Evolutionary conservation across 1,140 invertebrate species (phyloP), one percentile per base, ranked within the genome.

Genomic region (Danaus plexippus): DNA sequence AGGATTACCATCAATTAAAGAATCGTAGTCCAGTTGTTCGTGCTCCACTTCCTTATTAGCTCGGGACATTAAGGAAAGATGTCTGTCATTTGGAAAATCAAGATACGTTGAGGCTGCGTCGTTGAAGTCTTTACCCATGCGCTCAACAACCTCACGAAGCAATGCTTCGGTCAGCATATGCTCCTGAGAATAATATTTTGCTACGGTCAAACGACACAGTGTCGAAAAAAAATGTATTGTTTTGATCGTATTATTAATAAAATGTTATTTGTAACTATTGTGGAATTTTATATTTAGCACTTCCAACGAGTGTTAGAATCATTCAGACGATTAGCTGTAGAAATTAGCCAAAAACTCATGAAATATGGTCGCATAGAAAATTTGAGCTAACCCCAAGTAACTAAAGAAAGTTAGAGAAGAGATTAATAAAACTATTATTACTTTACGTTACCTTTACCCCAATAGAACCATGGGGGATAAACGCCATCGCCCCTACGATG

Each of bases 111-210:
- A 90, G 2, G 88, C 88, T 8, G 86, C 80, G n/a, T 90, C 90
- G 52, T 88, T 90, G 44, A 94, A 86, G 22, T 93, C 92, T 57
- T 90, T 92, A 52, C 90, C 90, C 90, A 92, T 92, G 57, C 90
- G 89, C 67, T 92, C 91, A 9, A 94, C 89, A 12, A 93, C 77
- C 63, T 93, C 91, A 52, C 90, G 90, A 42, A 94, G 77, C 52
- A 93, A 75, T 11, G 88, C 88, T 64, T 93, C 90, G 43, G 89
- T 89, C 59, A 92, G 82, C 47, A 78, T 84, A 66, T 75, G 83
- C 62, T 87, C 82, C 80, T 86, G 61, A 18, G 45, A 40, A 61
- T 18, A 61, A 48, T 58, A 49, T 15, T 42, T 9, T 32, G 5
- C 40, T 32, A 54, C 40, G 18, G 9, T 22, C 2, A 22, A 22